These are phyloP conservation scores for Anticlea derivata DNA, from an alignment of 2,888 invertebrate species.

Conservation along the genomic window DNA sequence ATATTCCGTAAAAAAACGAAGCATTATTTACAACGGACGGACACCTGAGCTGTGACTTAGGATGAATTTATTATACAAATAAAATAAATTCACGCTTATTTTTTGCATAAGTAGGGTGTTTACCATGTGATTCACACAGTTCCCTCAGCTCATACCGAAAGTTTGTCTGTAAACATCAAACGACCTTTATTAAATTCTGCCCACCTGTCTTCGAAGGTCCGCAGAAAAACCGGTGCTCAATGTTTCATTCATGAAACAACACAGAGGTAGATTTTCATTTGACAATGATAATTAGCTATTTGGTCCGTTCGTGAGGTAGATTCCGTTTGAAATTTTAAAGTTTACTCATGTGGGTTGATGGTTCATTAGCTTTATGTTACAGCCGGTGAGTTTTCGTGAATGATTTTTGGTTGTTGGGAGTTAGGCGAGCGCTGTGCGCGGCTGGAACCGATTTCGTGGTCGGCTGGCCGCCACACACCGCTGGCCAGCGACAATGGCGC, in stretches of 20 bases:
- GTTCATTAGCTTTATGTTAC: constrained; percentile 31
- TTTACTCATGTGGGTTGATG: constrained; percentile 12
- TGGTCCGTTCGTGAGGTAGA: not conserved
- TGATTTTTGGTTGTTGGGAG: constrained; percentile 39
- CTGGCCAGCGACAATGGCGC: constrained; percentile 71
- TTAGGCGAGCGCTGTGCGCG: constrained; percentile 43
- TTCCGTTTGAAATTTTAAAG: constrained; percentile 9
- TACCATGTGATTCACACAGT: not conserved
- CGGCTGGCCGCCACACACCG: constrained; percentile 74
- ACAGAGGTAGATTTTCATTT: not conserved
- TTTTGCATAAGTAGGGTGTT: constrained; percentile 1
- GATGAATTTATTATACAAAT: constrained; percentile 25
- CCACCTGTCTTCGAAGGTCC: too few species aligned
- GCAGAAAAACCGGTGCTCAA: not conserved
- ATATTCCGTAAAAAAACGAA: constrained; percentile 23
- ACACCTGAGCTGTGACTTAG: constrained; percentile 24
- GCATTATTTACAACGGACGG: constrained; percentile 26
- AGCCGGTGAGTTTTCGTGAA: constrained; percentile 37
- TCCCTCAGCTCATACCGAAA: too few species aligned
- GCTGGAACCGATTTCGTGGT: constrained; percentile 78
- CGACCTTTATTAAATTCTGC: not conserved
- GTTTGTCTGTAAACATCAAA: too few species aligned
- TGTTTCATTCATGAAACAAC: not conserved
- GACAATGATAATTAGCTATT: not conserved
- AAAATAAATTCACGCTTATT: constrained; percentile 19